Conservation (phyloP, 1,140 invertebrate genomes). For the Dreissena rostriformis region DNA sequence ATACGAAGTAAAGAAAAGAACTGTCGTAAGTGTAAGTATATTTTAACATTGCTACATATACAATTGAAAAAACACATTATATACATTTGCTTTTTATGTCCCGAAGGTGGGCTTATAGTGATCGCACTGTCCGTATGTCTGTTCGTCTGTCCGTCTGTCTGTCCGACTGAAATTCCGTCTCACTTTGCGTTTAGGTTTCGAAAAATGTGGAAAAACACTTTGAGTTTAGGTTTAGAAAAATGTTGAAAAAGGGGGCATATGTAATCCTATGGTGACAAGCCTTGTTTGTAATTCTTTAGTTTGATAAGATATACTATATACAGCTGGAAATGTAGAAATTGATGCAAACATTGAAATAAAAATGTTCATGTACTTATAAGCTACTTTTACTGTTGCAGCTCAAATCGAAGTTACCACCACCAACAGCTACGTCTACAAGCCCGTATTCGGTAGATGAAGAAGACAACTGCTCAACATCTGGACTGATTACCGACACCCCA, state of each 20-base stretch:
- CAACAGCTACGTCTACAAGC: not conserved
- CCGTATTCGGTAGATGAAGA: not conserved
- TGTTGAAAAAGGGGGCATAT: too few relatives aligned
- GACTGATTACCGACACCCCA: not conserved
- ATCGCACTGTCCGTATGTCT: too few relatives aligned
- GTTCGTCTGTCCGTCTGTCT: too few relatives aligned
- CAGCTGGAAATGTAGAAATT: not conserved
- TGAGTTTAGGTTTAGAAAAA: too few relatives aligned
- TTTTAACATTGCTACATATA: not conserved
- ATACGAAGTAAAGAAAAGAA: slow-evolving; percentile 17
- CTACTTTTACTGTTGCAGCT: slow-evolving; percentile 2
- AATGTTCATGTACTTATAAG: not conserved
- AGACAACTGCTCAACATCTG: not conserved
- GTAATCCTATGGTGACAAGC: too few relatives aligned
- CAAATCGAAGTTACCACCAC: slow-evolving; percentile 5
- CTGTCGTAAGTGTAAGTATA: slow-evolving; percentile 15
- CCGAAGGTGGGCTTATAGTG: too few relatives aligned
- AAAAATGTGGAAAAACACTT: too few relatives aligned
- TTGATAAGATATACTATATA: not conserved
- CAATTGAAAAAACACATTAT: not conserved
- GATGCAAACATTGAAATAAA: not conserved
- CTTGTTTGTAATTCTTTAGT: not conserved
- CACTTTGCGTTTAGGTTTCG: too few relatives aligned
- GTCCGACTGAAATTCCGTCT: too few relatives aligned
- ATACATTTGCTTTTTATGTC: not conserved